Evolutionary conservation across 2,888 invertebrate genomes (phyloP).

Genomic region (Conistra vaccinii): DNA sequence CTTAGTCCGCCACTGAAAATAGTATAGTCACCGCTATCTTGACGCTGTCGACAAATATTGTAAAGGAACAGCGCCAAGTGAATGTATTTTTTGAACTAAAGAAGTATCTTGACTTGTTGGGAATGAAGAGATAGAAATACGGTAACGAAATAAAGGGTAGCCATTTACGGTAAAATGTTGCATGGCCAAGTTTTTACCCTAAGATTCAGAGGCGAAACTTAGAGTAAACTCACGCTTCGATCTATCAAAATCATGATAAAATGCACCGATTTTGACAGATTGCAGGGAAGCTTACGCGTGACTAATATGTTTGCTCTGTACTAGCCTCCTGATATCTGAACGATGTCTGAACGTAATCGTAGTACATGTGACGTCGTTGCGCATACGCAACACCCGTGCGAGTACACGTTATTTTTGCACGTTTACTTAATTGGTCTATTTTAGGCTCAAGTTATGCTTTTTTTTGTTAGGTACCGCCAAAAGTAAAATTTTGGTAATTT

Average conservation of each 20-base stretch:
- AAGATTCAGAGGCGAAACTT: not conserved
- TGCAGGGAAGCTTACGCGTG: not conserved
- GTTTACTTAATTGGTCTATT: not conserved
- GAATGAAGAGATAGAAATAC: not conserved
- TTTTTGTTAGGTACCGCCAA: not conserved
- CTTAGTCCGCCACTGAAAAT: not conserved
- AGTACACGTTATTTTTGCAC: slow-evolving; percentile 13
- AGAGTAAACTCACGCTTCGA: too few relatives aligned
- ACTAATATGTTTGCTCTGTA: not conserved
- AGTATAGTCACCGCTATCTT: not conserved
- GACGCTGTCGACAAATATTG: not conserved
- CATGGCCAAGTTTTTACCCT: not conserved
- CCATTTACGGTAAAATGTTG: not conserved
- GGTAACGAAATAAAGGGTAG: too few relatives aligned
- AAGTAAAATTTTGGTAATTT: too few relatives aligned
- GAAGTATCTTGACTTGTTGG: not conserved
- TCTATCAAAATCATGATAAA: not conserved
- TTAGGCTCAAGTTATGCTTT: not conserved
- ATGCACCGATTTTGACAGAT: not conserved
- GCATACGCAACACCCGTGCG: not conserved
- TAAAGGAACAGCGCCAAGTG: slow-evolving; percentile 8
- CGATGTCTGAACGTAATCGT: not conserved
- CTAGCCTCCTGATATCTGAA: not conserved
- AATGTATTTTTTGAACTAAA: slow-evolving; percentile 17
- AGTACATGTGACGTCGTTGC: slow-evolving; percentile 5